Conservation (phyloP, 2,888 invertebrate genomes). For the Aproaerema taeniolella region DNA sequence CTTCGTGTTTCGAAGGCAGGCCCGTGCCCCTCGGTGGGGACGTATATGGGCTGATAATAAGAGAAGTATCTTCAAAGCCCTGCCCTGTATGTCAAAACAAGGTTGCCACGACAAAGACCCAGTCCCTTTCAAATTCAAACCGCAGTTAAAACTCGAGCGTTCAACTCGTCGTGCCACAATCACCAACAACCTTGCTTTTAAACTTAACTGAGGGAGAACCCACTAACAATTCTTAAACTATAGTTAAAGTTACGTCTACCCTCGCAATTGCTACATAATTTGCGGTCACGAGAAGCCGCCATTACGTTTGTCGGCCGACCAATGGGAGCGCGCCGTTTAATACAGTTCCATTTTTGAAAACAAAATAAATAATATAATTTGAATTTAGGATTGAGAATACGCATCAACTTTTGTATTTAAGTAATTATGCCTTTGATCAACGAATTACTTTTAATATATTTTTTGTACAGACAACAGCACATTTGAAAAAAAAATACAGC, state of each 20-base stretch:
- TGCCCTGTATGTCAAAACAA: too few relatives aligned
- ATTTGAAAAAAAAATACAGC: too few relatives aligned
- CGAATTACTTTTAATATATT: too few relatives aligned
- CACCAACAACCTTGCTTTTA: constrained; percentile 18
- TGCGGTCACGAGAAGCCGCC: constrained; percentile 73
- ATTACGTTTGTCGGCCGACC: constrained; percentile 55
- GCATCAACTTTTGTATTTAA: not conserved
- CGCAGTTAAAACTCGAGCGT: constrained; percentile 5
- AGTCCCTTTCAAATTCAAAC: not conserved
- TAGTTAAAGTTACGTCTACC: constrained; percentile 41
- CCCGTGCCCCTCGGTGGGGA: too few relatives aligned
- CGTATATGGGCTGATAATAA: too few relatives aligned
- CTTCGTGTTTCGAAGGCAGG: too few relatives aligned
- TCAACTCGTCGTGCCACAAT: constrained; percentile 18
- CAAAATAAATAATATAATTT: constrained; percentile 41
- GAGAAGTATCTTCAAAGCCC: too few relatives aligned
- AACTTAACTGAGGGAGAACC: constrained; percentile 21
- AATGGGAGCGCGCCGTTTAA: constrained; percentile 63
- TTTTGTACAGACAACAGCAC: too few relatives aligned
- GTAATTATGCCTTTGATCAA: too few relatives aligned
- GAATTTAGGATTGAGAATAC: constrained; percentile 35
- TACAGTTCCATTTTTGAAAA: constrained; percentile 64
- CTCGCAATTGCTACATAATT: constrained; percentile 60
- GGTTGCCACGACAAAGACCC: too few relatives aligned
- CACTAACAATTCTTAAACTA: constrained; percentile 34